Evolutionary conservation across 2,113 vertebrate species (phyloP), one percentile per base, ranked within the genome.

Genomic region (Agelaius phoeniceus): DNA sequence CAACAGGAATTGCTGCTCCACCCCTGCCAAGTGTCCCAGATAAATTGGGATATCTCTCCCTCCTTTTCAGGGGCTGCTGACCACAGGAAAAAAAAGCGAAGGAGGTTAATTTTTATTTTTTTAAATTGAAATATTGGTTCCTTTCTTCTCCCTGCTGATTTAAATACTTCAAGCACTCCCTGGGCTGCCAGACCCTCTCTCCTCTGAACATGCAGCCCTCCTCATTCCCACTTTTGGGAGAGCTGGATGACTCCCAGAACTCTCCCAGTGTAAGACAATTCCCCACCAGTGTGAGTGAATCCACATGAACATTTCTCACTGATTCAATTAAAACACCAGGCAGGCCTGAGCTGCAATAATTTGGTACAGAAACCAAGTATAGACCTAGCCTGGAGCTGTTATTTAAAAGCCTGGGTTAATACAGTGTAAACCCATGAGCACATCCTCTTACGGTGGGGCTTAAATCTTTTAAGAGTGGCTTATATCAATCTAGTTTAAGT

Each of bases 401-500:
- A 94, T 91, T 95, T 92, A 94, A 96, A 95, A 76, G 94, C 89
- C 84, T 92, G 69, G 81, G 87, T 96, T 97, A 97, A 97, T 95
- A 84, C 89, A 92, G 91, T 94, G 94, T 94, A 95, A 97, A 96
- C 84, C 94, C 89, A 82, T 62, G 91, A 96, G 95, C 89, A 89
- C 95, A 97, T 96, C 96, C 93, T 96, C 95, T 96, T 97, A 95
- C 10, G 61, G 28, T 35, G 76, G 76, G 80, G 84, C 84, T 97
- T 97, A 93, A 93, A 89, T 96, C 94, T 94, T 92, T 84, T 89
- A 94, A 95, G 95, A 96, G 89, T 95, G 93, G 96, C 93, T 97
- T 97, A 95, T 95, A 95, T 89, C 94, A 94, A 95, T 94, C 95
- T 96, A 96, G 95, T 96, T 97, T 93, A 95, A 96, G 74, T 96